These are phyloP conservation scores for Ophion slaviceki DNA, from an alignment of 2,888 invertebrate genomes.

Conservation along the genomic window DNA sequence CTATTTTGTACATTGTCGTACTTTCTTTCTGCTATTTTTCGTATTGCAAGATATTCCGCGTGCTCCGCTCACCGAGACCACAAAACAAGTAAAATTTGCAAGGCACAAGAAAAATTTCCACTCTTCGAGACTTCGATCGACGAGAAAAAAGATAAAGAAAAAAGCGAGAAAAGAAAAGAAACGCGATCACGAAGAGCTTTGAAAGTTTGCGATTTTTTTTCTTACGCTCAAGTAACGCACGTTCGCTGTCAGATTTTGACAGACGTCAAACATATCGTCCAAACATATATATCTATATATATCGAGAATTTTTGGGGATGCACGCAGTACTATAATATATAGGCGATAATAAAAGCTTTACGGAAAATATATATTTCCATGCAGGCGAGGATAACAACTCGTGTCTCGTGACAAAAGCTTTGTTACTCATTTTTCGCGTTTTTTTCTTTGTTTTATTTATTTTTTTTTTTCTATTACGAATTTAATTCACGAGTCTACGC, in stretches of 20 bases:
- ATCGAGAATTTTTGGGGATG: slow-evolving; percentile 59
- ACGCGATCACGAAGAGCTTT: no score
- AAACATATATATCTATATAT: slow-evolving; percentile 32
- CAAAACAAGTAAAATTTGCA: slow-evolving; percentile 17
- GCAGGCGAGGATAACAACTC: slow-evolving; percentile 78
- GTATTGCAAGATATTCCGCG: slow-evolving; percentile 26
- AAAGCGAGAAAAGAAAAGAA: background rate
- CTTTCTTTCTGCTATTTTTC: background rate
- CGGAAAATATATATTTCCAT: slow-evolving; percentile 78
- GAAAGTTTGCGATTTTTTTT: background rate
- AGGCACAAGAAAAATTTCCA: slow-evolving; percentile 13
- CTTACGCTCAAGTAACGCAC: slow-evolving; percentile 25
- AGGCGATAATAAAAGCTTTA: slow-evolving; percentile 71
- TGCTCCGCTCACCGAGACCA: slow-evolving; percentile 63
- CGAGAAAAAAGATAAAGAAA: slow-evolving; percentile 3
- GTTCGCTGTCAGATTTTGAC: slow-evolving; percentile 66
- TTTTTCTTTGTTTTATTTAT: slow-evolving; percentile 16
- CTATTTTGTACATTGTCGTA: slow-evolving; percentile 1
- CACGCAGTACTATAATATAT: slow-evolving; percentile 63
- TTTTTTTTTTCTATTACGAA: slow-evolving; percentile 10
- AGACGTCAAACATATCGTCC: slow-evolving; percentile 36
- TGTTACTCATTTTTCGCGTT: slow-evolving; percentile 28
- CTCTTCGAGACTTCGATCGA: slow-evolving; percentile 7
- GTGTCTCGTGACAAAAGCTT: slow-evolving; percentile 75
- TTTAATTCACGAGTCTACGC: background rate